Percentiles rank a stretch among this genome's conserved stretches.
Evolutionary conservation across 2,888 invertebrate species (phyloP).

Genomic region (Augochlorella aurata): DNA sequence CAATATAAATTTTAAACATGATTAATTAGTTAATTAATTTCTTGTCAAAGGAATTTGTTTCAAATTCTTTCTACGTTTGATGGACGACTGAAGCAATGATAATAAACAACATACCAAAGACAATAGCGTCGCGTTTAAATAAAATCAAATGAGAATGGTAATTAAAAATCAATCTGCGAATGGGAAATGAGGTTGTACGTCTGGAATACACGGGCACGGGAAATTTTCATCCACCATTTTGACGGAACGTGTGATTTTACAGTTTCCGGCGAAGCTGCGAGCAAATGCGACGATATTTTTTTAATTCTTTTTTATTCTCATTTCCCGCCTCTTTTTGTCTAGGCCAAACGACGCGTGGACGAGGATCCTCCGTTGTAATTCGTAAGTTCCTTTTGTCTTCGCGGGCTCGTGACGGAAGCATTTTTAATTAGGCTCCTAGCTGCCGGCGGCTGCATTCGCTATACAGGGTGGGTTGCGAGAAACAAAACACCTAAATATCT

Average conservation of each 20-base stretch:
- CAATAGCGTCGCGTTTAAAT: neutral
- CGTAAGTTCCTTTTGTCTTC: conserved; percentile 64
- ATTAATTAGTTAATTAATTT: too few relatives aligned
- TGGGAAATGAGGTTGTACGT: neutral
- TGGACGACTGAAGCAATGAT: too few relatives aligned
- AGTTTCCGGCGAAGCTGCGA: conserved; percentile 2
- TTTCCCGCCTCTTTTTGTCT: conserved; percentile 16
- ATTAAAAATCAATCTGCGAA: neutral
- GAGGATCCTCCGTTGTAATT: conserved; percentile 60
- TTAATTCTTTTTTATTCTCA: neutral
- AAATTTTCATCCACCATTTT: neutral
- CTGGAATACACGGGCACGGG: neutral
- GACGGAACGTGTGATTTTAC: conserved; percentile 1
- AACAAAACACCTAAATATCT: neutral
- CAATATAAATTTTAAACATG: too few relatives aligned
- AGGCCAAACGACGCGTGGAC: conserved; percentile 14
- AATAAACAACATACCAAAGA: neutral
- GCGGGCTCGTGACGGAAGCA: conserved; percentile 58
- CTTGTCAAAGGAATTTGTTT: too few relatives aligned
- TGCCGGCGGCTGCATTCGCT: conserved; percentile 37
- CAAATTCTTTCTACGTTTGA: too few relatives aligned
- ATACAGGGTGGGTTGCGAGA: neutral
- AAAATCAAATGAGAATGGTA: neutral
- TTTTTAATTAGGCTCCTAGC: conserved; percentile 68
- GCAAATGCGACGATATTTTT: neutral